Percentiles rank a stretch among this genome's conserved stretches.
These are phyloP conservation scores for Platysternon megacephalum DNA, from an alignment of 2,113 vertebrate species.

Conservation along the genomic window DNA sequence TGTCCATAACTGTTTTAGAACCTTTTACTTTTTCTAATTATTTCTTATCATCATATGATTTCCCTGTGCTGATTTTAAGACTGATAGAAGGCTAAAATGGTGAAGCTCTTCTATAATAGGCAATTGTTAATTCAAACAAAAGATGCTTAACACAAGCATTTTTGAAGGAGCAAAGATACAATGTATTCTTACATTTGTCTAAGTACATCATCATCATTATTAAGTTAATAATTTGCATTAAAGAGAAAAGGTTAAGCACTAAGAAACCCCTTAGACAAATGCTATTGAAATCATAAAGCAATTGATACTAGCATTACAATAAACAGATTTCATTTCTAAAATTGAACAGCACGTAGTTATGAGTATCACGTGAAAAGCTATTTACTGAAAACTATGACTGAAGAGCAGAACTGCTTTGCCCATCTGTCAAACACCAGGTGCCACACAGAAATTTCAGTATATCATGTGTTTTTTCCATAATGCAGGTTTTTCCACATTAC, in stretches of 20 bases:
- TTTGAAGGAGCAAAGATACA: neutral
- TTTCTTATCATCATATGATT: neutral
- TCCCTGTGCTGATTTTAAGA: neutral
- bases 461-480: neutral
- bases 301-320: neutral
- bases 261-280: neutral
- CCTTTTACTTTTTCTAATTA: neutral
- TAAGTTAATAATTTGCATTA: neutral
- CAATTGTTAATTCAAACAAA: neutral
- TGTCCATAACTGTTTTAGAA: neutral
- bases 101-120: neutral
- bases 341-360: neutral
- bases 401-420: neutral
- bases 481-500: neutral
- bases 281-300: neutral
- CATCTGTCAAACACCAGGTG: neutral
- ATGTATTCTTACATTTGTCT: neutral
- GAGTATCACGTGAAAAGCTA: neutral
- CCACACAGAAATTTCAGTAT: neutral
- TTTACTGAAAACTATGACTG: neutral
- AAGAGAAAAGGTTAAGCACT: neutral
- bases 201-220: neutral
- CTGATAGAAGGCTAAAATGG: neutral
- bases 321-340: neutral
- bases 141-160: neutral